Base-by-base conservation (phyloP, 92 coral and sea anemone genomes). In the Phenganax marumi region DNA sequence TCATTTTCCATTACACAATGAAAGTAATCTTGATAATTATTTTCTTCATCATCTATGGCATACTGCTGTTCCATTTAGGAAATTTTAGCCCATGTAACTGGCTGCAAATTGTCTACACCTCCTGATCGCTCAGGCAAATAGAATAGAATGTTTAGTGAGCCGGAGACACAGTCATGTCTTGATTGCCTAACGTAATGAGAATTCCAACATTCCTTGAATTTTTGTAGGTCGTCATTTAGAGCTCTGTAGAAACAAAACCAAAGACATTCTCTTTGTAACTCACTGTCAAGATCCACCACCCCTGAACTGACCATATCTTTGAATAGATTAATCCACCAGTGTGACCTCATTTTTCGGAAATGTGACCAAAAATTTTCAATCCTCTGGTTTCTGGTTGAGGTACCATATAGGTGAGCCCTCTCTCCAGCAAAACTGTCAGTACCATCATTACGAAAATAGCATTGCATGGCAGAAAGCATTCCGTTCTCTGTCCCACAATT, bases 111-210 rank as follows among this genome's bases (percentile, higher is more conserved):
- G 4, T 33, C 43, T 33, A 33, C 43, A 33, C 43, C 43, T 33
- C 43, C 43, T 33, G 43, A 33, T 33, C 43, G 43, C 43, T 33
- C 43, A 69, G 75, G 75, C 47, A 69, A 51, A 51, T 9, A 69
- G 50, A 21, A 69, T 0, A 69, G 50, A 24, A 69, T 51, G 50
- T 69, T 51, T 10, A 3, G 75, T 24, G 75, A 69, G 14, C 75
- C 75, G 6, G 75, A 69, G 47, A 69, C 75, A 69, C 75, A 69
- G 19, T 69, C 75, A 26, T 69, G 75, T 21, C 75, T 21, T 26
- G 75, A 69, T 11, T 49, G 75, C 33, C 75, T 69, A 9, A 69
- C 23, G 50, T 69, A 51, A 8, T 69, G 75, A 16, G 75, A 21
- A 69, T 69, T 69, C 75, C 75, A 69, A 19, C 10, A 21, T 21